A percentile compares a stretch with the other conserved stretches of the same genome.
Evolutionary conservation across 2,888 invertebrate species (phyloP).

Genomic region (Drosophila antonietae): DNA sequence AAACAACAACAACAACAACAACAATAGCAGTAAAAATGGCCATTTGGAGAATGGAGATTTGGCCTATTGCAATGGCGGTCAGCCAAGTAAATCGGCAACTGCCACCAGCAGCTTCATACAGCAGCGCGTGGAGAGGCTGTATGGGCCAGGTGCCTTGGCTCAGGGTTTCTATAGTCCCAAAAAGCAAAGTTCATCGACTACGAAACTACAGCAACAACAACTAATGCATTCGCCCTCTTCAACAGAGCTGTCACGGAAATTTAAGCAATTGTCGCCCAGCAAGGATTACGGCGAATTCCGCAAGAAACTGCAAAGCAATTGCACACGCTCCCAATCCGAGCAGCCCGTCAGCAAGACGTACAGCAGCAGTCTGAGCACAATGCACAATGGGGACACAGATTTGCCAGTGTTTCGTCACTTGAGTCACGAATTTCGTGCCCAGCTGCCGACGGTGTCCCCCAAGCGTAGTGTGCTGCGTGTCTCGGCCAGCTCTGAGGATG

Average conservation of each 20-base stretch:
- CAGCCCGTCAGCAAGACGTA: conserved; percentile 5
- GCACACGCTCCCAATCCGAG: conserved; percentile 33
- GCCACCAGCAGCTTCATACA: conserved; percentile 92
- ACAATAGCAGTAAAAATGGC: conserved; percentile 34
- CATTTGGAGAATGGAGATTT: conserved; percentile 67
- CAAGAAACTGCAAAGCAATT: conserved; percentile 68
- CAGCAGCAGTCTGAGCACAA: neutral
- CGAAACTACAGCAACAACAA: conserved; percentile 9
- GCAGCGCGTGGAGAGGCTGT: conserved; percentile 94
- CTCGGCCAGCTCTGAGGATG: conserved; percentile 12
- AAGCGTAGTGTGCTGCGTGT: conserved; percentile 82
- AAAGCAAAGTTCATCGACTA: conserved; percentile 60
- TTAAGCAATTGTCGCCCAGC: conserved; percentile 81
- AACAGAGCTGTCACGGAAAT: conserved; percentile 84
- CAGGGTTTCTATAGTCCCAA: conserved; percentile 92
- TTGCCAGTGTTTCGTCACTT: conserved; percentile 93
- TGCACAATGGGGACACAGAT: conserved; percentile 67
- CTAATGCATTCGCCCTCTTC: conserved; percentile 45
- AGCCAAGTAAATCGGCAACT: conserved; percentile 74
- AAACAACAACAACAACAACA: conserved; percentile 54
- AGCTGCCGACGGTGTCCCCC: conserved; percentile 88
- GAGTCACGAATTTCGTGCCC: conserved; percentile 93
- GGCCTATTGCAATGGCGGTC: conserved; percentile 60
- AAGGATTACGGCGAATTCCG: conserved; percentile 80
- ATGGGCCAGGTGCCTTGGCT: conserved; percentile 94